Base-by-base conservation (phyloP, 1,140 invertebrate genomes). In the Lordiphosa mommai region DNA sequence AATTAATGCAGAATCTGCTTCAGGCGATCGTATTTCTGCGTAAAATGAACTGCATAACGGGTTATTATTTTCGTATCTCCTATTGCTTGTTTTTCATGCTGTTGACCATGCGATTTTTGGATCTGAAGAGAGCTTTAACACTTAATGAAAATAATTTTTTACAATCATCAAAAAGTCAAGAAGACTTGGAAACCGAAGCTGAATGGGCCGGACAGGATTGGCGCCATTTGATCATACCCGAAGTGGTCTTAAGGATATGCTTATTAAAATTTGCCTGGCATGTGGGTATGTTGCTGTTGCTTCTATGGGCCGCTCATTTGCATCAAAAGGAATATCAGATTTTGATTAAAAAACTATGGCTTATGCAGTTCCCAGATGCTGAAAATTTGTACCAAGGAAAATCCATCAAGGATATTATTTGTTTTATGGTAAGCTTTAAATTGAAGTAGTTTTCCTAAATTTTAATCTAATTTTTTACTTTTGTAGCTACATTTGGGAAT, bases 121-220 rank as follows among this genome's bases (percentile, higher is more conserved):
- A 37, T 5, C 43, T 59, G 20, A 0, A 63, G 0, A 10, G 33
- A 7, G 7, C 12, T 1, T 46, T 55, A 2, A 5, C 8, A 9
- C 64, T 60, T 16, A 48, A 72, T 7, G 13, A 41, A 0, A 34
- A 30, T 6, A n/a, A 32, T 6, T 2, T 69, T 8, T 4, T 50
- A 14, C 34, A 56, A 10, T 8, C 16, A 5, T 34, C 46, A 4
- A 74, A 74, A 16, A 38, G 30, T 12, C 27, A 10, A 1, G 33
- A 65, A 1, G 56, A 65, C 17, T 17, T 52, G 9, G 53, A 68
- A 9, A 46, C 49, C 1, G 73, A 79, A 34, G 68, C 68, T 2
- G 9, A 23, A 5, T 61, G 61, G 59, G 16, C 30, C 3, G 65
- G 59, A 1, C 4, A 53, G 10, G 34, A 52, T 44, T 8, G 20